phyloP scores from a whole-genome alignment of 2,113 vertebrate species.

The Sprattus sprattus region DNA sequence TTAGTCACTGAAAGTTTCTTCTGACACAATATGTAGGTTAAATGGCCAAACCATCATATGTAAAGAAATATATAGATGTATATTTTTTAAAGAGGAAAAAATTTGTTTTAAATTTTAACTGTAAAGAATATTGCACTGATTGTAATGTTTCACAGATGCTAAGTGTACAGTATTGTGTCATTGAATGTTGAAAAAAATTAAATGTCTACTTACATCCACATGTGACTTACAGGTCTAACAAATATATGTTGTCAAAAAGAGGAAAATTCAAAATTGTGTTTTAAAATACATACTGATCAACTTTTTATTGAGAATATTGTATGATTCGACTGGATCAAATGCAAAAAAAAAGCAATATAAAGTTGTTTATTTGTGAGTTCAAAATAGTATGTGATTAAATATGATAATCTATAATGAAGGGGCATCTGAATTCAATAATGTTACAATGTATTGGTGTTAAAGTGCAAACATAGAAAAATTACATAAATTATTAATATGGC shows the following conservation, averaged over 20 bases:
- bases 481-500: background rate
- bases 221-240: slow-evolving; percentile 40
- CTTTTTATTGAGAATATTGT: background rate
- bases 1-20: slow-evolving; percentile 39
- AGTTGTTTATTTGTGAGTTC: background rate
- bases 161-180: slow-evolving; percentile 62
- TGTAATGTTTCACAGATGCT: slow-evolving; percentile 59
- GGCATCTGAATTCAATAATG: background rate
- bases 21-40: slow-evolving; percentile 43
- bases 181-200: slow-evolving; percentile 65
- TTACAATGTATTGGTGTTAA: background rate
- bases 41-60: slow-evolving; percentile 37
- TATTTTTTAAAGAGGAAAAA: slow-evolving; percentile 65
- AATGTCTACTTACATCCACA: slow-evolving; percentile 52
- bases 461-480: background rate
- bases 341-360: background rate
- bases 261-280: slow-evolving; percentile 50
- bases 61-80: slow-evolving; percentile 55
- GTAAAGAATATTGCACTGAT: slow-evolving; percentile 72
- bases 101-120: slow-evolving; percentile 58
- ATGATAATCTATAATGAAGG: background rate
- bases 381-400: background rate
- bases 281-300: slow-evolving; percentile 11
- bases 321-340: background rate
- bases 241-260: slow-evolving; percentile 54